Conservation (phyloP, 2,888 invertebrate genomes). For the Crocallis elinguaria region DNA sequence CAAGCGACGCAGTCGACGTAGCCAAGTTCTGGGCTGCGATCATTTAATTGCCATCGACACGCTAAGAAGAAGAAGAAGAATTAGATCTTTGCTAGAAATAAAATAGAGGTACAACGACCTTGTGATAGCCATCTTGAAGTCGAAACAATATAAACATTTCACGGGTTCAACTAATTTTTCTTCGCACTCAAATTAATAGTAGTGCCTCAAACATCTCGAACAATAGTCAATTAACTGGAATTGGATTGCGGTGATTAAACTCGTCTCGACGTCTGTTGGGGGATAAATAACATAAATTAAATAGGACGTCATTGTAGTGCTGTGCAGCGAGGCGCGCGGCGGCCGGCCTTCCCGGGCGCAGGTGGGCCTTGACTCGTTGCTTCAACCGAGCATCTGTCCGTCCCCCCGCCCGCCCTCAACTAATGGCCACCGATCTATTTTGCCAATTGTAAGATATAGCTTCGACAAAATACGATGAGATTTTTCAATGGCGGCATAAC, state of each 20-base stretch:
- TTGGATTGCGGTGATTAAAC: slow-evolving; percentile 51
- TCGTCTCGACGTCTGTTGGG: slow-evolving; percentile 34
- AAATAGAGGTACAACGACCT: neutral
- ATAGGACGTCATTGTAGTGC: neutral
- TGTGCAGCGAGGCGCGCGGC: neutral
- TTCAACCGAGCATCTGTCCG: slow-evolving; percentile 43
- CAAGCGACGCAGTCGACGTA: too few relatives aligned
- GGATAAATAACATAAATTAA: slow-evolving; percentile 58
- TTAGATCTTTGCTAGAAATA: too few relatives aligned
- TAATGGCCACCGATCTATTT: slow-evolving; percentile 62
- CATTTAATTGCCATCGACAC: too few relatives aligned
- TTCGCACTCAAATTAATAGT: slow-evolving; percentile 19
- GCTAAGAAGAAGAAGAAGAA: too few relatives aligned
- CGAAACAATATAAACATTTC: neutral
- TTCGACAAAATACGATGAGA: slow-evolving; percentile 62
- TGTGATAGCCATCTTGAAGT: too few relatives aligned
- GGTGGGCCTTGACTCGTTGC: slow-evolving; percentile 42
- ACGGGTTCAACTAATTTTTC: slow-evolving; percentile 6
- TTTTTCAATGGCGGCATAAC: slow-evolving; percentile 63
- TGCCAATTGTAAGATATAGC: slow-evolving; percentile 61
- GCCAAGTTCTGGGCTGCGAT: too few relatives aligned
- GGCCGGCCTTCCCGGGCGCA: slow-evolving; percentile 46
- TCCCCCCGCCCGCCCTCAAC: slow-evolving; percentile 1
- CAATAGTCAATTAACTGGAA: slow-evolving; percentile 56
- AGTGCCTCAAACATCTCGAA: slow-evolving; percentile 24